Percentiles rank a stretch among this genome's conserved stretches.
These are phyloP conservation scores for Cinclus mexicanus DNA, from an alignment of 2,113 vertebrate genomes.

Conservation along the genomic window DNA sequence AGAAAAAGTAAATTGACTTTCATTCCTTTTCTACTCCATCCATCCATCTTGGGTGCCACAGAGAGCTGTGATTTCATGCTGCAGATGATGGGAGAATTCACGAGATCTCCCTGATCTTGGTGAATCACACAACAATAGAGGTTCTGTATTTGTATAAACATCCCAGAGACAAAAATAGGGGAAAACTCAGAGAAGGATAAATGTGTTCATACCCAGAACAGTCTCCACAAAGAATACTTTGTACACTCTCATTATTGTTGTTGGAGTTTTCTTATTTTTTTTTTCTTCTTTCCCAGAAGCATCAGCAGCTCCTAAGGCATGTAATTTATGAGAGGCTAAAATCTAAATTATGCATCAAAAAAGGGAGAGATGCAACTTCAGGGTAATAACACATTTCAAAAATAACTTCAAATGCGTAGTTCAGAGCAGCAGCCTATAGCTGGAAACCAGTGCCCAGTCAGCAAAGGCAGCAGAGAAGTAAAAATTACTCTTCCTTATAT, in stretches of 20 bases:
- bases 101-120: neutral
- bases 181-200: neutral
- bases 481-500: neutral
- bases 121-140: neutral
- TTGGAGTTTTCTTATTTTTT: neutral
- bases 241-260: neutral
- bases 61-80: neutral
- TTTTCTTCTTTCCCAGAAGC: neutral
- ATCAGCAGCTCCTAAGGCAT: neutral
- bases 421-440: slow-evolving; percentile 18
- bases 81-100: neutral
- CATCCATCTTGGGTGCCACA: neutral
- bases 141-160: neutral
- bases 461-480: slow-evolving; percentile 10
- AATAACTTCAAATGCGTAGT: neutral
- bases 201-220: neutral
- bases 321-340: slow-evolving; percentile 22
- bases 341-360: slow-evolving; percentile 63
- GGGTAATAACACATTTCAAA: neutral
- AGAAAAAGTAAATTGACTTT: neutral
- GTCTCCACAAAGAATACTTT: neutral
- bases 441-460: neutral
- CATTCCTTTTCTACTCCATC: neutral
- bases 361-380: slow-evolving; percentile 22
- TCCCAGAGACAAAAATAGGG: neutral